Percentiles rank a stretch among this genome's conserved stretches.
phyloP scores from a whole-genome alignment of 2,113 vertebrate genomes.

The Gymnocephalus cernua region DNA sequence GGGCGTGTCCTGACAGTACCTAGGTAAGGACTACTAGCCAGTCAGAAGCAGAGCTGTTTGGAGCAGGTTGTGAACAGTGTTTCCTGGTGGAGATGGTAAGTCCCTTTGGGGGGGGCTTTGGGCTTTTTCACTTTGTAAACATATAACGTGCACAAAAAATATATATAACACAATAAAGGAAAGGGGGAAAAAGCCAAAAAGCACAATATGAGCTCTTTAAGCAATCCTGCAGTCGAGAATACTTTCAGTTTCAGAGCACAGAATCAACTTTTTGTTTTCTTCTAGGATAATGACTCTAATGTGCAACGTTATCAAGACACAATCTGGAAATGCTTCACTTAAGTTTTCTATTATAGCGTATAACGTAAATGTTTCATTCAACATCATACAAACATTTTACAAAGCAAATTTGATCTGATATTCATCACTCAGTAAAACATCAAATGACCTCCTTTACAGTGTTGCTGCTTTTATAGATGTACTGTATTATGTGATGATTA shows the following conservation, averaged over 20 bases:
- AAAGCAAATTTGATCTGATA: not conserved
- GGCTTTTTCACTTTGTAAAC: too few relatives aligned
- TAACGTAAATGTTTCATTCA: not conserved
- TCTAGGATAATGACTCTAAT: not conserved
- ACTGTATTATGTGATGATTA: not conserved
- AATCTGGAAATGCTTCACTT: conserved; percentile 16
- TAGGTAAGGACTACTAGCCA: too few relatives aligned
- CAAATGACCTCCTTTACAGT: not conserved
- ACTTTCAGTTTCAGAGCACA: conserved; percentile 12
- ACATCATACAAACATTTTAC: not conserved
- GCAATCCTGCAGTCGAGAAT: not conserved
- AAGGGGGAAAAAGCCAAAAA: too few relatives aligned
- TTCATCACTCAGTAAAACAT: not conserved
- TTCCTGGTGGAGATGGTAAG: too few relatives aligned
- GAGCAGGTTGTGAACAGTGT: too few relatives aligned
- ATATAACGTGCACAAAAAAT: too few relatives aligned
- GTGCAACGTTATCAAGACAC: conserved; percentile 11
- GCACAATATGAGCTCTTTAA: too few relatives aligned
- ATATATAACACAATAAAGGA: too few relatives aligned
- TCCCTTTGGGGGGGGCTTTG: too few relatives aligned
- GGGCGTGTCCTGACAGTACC: too few relatives aligned
- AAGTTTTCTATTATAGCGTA: not conserved
- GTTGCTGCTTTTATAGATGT: not conserved
- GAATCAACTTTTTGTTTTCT: not conserved
- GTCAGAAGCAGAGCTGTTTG: too few relatives aligned